Base-by-base conservation (phyloP, 2,888 invertebrate species). In the Rhingia campestris region DNA sequence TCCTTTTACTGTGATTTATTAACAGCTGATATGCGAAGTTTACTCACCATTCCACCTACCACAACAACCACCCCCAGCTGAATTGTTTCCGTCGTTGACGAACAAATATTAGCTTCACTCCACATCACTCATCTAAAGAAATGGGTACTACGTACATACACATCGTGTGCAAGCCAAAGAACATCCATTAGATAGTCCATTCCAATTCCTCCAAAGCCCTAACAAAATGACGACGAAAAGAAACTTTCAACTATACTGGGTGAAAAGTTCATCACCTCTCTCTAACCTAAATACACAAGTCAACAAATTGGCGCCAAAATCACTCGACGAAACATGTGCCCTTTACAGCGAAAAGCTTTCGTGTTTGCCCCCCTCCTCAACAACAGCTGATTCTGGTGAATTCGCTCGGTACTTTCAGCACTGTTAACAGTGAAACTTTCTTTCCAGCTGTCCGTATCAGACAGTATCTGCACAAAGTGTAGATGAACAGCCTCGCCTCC, bases 291-390 rank as follows among this genome's bases (percentile, higher is more conserved):
- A 51, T 22, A 22, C 22, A 22, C 22, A 22, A 22, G 2, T 22
- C 22, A 33, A 10, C 70, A 61, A 72, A 49, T 82, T 82, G 82
- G 82, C 82, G 82, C 82, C 82, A 82, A 82, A 82, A 74, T 6
- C 4, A 5, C 4, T 2, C 33, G 51, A n/a, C 35, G 45, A 7
- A 49, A 12, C 47, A 56, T 9, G 22, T 45, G 58, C 5, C 2
- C 22, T 22, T 22, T 0, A 22, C 47, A 49, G 58, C 66, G 7
- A 72, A 82, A 82, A 82, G 82, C 82, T 79, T 54, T 6, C 58
- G 7, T 69, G 64, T 73, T 79, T 79, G 81, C 81, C 67, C 0
- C 30, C 6, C 12, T n/a, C n/a, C 2, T n/a, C n/a, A 54, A 43
- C 22, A 35, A 47, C 82, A 82, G 82, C 82, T 82, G 82, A 64